Evolutionary conservation across 92 coral and sea anemone species (phyloP), one percentile per base, ranked within the genome.

Genomic region (Paragorgia papillata): DNA sequence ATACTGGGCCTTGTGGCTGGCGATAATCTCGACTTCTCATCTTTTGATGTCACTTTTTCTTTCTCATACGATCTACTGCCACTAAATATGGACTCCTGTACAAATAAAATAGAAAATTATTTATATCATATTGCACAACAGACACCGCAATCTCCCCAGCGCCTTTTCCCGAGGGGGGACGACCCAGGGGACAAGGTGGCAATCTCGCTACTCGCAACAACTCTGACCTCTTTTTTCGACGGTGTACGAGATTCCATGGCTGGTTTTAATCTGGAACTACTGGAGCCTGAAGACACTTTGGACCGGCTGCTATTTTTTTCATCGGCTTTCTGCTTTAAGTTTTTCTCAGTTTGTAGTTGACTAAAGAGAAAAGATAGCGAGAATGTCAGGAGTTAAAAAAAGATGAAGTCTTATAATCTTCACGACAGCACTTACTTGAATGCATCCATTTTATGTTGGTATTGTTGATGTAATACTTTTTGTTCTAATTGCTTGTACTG

Each of bases 261-360:
- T 50, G 62, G 12, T 31, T 70, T 70, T 10, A 50, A 28, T 50
- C 77, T 50, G 35, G 77, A 70, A 13, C 44, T 3, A 24, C 48
- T 51, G 43, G 39, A 5, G 33, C 62, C 22, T n/a, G 62, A 50
- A 31, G 62, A 57, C 5, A 37, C 39, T 37, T 70, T 70, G 2
- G 62, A 18, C n/a, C 77, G 77, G 53, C 53, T 68, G n/a, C 17
- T 27, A 3, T 22, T 56, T 28, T 31, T 68, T 53, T 28, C 44
- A 27, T 70, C 77, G 21, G 77, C 77, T 49, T 53, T 70, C 17
- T 46, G 35, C 30, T 70, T 70, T 24, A 53, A 2, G 10, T 28
- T 70, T 34, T 2, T 48, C 46, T 70, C 77, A 27, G 62, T 18
- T 53, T 70, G 77, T 50, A 70, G 77, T 68, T 68, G 75, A 51